phyloP scores from a whole-genome alignment of 2,888 invertebrate genomes.

The Microplitis deprimator region DNA sequence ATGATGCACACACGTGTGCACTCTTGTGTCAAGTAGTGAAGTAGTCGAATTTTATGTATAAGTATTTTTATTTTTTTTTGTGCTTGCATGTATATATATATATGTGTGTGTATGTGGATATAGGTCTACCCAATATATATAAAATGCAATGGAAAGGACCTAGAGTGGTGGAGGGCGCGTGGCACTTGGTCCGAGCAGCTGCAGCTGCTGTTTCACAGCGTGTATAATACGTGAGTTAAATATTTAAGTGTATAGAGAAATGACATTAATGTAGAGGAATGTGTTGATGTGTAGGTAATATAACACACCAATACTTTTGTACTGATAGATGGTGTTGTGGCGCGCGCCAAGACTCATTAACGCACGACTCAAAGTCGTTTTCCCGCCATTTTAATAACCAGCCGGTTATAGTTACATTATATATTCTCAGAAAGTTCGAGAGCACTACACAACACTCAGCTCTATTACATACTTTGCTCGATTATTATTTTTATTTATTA shows the following conservation, averaged over 20 bases:
- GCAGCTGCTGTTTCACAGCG: slow-evolving; percentile 59
- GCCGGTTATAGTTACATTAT: slow-evolving; percentile 3
- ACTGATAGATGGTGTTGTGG: slow-evolving; percentile 49
- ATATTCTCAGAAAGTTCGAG: neutral
- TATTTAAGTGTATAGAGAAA: slow-evolving; percentile 23
- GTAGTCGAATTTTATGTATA: slow-evolving; percentile 10
- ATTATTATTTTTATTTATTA: neutral
- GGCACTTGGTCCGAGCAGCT: slow-evolving; percentile 59
- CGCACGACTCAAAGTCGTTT: slow-evolving; percentile 53
- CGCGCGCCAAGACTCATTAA: slow-evolving; percentile 65
- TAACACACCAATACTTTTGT: slow-evolving; percentile 38
- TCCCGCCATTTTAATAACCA: slow-evolving; percentile 29
- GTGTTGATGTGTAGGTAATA: slow-evolving; percentile 31
- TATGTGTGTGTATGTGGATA: neutral
- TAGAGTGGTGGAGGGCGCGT: slow-evolving; percentile 62
- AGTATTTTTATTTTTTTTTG: slow-evolving; percentile 25
- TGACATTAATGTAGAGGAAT: slow-evolving; percentile 2
- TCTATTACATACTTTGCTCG: neutral
- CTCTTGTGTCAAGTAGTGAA: neutral
- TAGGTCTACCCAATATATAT: slow-evolving; percentile 50
- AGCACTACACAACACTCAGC: neutral
- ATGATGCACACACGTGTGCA: slow-evolving; percentile 41
- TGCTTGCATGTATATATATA: neutral
- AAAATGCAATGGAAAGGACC: slow-evolving; percentile 53
- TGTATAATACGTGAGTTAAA: slow-evolving; percentile 37